Conservation (phyloP, 2,888 invertebrate genomes). For the Steinernema scapterisci region DNA sequence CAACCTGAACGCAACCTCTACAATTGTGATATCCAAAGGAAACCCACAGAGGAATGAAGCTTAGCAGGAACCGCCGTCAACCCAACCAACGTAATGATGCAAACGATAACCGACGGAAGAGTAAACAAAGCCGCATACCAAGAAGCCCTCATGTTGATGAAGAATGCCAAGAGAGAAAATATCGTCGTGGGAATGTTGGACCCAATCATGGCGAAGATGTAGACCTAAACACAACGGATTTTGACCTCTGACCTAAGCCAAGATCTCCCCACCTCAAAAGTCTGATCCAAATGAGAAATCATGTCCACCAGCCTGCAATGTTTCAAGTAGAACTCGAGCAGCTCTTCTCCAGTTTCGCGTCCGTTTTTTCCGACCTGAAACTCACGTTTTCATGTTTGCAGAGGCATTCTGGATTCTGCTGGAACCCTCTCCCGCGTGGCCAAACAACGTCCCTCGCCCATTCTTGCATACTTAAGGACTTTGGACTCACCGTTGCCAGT, state of each 20-base stretch:
- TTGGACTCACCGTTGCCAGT: slow-evolving; percentile 2
- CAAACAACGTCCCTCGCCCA: no score
- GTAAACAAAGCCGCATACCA: slow-evolving; percentile 33
- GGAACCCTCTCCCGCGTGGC: no score
- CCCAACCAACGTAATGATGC: slow-evolving; percentile 36
- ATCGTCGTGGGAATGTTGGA: slow-evolving; percentile 42
- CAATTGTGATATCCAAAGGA: slow-evolving; percentile 36
- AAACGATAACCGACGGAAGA: slow-evolving; percentile 37
- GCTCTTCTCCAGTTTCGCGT: slow-evolving; percentile 35
- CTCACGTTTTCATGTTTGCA: not conserved
- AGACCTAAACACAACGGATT: slow-evolving; percentile 30
- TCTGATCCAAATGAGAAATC: slow-evolving; percentile 34
- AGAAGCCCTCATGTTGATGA: slow-evolving; percentile 6
- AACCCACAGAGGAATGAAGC: slow-evolving; percentile 34
- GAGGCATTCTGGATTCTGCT: not conserved
- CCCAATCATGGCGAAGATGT: slow-evolving; percentile 37
- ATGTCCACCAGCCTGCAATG: slow-evolving; percentile 37
- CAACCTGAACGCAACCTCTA: no score
- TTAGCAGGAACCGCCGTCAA: slow-evolving; percentile 38
- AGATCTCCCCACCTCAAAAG: slow-evolving; percentile 36
- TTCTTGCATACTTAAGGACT: not conserved
- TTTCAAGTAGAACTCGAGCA: slow-evolving; percentile 39
- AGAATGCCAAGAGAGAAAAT: slow-evolving; percentile 37
- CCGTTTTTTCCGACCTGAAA: slow-evolving; percentile 33
- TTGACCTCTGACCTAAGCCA: not conserved